These are phyloP conservation scores for Rhagium mordax DNA, from an alignment of 2,888 invertebrate genomes.

Conservation along the genomic window DNA sequence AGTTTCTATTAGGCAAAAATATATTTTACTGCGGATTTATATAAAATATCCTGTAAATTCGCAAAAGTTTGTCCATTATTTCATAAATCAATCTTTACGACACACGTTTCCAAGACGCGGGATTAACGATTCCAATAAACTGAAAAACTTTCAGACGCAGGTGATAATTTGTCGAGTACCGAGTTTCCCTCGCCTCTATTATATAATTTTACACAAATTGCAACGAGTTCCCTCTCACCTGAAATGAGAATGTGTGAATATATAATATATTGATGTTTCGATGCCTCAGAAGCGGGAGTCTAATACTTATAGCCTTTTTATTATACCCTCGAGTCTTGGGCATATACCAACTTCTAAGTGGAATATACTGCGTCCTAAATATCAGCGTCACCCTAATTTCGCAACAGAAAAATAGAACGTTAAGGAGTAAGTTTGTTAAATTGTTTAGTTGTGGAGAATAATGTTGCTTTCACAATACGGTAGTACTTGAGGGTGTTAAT, in stretches of 20 bases:
- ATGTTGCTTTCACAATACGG: too few relatives aligned
- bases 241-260: background rate
- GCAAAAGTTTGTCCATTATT: background rate
- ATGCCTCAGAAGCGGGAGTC: background rate
- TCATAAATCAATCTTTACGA: background rate
- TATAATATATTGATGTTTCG: background rate
- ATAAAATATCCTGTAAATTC: background rate
- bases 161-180: background rate
- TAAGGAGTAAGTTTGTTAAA: too few relatives aligned
- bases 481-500: too few relatives aligned
- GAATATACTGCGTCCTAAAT: background rate
- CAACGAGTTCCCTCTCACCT: background rate
- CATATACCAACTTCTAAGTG: background rate
- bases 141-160: constrained; percentile 2
- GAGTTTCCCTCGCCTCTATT: background rate
- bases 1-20: background rate
- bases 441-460: too few relatives aligned
- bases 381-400: too few relatives aligned
- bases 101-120: background rate
- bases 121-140: background rate
- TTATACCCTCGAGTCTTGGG: constrained; percentile 1
- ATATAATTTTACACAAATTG: background rate
- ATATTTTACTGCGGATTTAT: background rate
- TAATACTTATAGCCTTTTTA: background rate
- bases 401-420: too few relatives aligned